Evolutionary conservation across 2,797 vertebrate genomes (phyloP), one percentile per base, ranked within the genome.

Genomic region (Carapus acus): DNA sequence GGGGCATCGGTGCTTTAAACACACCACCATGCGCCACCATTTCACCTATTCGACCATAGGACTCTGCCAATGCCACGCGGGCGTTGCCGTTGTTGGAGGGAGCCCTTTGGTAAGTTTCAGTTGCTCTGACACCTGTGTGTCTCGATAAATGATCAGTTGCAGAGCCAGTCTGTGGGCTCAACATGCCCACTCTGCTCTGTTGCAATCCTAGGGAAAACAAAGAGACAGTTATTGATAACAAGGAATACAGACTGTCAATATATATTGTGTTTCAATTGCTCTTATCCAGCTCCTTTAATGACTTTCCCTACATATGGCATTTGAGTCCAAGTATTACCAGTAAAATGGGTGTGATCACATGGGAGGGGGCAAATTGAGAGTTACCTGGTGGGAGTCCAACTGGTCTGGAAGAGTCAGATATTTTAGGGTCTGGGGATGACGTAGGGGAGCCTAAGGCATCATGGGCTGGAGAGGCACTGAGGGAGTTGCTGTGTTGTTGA

Each of bases 1-100:
- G 94, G 13, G 91, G 91, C 88, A 94, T 85, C 0, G 95, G 95
- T 2, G 94, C 86, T 80, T 94, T 97, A 58, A 98, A 97, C 19
- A 90, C 20, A 1, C 87, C 85, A 0, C 90, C 87, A 27, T 89
- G 82, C 42, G 84, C 77, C 20, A 83, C 78, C 20, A 83, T 64
- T 14, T 94, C 75, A 11, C 55, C 44, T 0, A 4, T 7, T 7
- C 50, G 51, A 14, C 43, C 2, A 0, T 16, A 57, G 2, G 16
- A 18, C 22, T 44, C 43, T 0, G 27, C 16, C 0, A 66, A 62
- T 0, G 71, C 7, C 7, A 83, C 71, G 18, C 88, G 77, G n/a
- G 55, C 42, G 12, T 3, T 49, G 0, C 33, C 1, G 29, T 4
- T 36, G 22, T 2, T 45, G 2, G 67, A 73, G 22, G 73, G 40